These are phyloP conservation scores for Neuroterus valhalla DNA, from an alignment of 1,140 invertebrate species.

Conservation along the genomic window DNA sequence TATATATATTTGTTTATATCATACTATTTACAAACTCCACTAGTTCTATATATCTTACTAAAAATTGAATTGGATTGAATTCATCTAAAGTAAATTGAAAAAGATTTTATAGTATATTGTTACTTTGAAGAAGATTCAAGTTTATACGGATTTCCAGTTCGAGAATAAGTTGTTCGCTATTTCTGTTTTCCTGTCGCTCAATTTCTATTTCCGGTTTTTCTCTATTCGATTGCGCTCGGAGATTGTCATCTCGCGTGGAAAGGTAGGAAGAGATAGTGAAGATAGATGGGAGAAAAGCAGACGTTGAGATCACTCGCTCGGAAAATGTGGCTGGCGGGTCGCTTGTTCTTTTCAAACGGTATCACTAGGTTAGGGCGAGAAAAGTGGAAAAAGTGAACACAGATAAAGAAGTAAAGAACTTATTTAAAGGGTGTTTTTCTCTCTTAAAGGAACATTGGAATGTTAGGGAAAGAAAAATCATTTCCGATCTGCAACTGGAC, in stretches of 20 bases:
- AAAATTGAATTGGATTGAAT: too few species aligned
- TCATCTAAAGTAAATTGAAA: too few species aligned
- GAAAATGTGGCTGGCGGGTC: not conserved
- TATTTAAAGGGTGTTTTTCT: too few species aligned
- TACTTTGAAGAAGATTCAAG: not conserved
- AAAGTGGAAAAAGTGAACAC: not conserved
- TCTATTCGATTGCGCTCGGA: constrained; percentile 3
- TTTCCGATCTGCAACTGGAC: too few species aligned
- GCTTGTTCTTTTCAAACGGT: not conserved
- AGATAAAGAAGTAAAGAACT: too few species aligned
- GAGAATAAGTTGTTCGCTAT: not conserved
- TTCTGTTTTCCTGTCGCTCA: not conserved
- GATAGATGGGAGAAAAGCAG: not conserved
- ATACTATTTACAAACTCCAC: too few species aligned
- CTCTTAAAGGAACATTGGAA: too few species aligned
- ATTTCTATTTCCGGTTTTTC: constrained; percentile 12
- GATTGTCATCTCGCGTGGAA: constrained; percentile 5
- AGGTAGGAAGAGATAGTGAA: not conserved
- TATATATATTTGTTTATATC: too few species aligned
- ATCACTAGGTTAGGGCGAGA: not conserved
- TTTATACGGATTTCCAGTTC: too few species aligned
- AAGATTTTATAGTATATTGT: not conserved
- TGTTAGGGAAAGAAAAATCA: too few species aligned
- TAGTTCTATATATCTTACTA: too few species aligned
- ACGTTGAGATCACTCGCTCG: not conserved